Conservation (phyloP, 2,888 invertebrate genomes). For the Hypena proboscidalis region DNA sequence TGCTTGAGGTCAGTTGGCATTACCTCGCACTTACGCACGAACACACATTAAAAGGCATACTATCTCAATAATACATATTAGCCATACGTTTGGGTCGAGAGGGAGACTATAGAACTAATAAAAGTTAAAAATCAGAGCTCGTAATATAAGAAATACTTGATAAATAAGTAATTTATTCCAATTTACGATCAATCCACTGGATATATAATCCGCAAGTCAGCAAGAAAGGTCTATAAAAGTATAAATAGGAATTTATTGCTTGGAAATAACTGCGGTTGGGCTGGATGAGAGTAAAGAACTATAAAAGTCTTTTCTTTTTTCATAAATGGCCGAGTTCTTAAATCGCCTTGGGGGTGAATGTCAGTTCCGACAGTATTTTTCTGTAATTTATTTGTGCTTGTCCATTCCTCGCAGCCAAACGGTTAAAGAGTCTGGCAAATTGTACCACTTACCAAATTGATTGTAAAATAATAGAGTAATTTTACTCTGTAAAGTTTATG, state of each 20-base stretch:
- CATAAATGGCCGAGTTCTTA: conserved; percentile 14
- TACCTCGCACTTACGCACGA: too few relatives aligned
- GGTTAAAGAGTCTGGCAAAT: conserved; percentile 10
- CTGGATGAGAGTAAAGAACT: conserved; percentile 41
- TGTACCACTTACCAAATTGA: conserved; percentile 3
- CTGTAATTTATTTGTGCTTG: conserved; percentile 48
- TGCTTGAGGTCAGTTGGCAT: too few relatives aligned
- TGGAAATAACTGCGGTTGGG: conserved; percentile 43
- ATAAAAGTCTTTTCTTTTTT: conserved; percentile 48
- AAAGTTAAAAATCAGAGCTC: conserved; percentile 6
- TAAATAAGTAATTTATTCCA: conserved; percentile 30
- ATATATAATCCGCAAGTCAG: conserved; percentile 26
- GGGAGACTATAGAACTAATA: not conserved
- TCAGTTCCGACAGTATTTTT: conserved; percentile 44
- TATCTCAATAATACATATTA: too few relatives aligned
- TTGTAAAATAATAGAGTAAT: too few relatives aligned
- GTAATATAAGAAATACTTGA: conserved; percentile 23
- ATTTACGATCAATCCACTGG: conserved; percentile 41
- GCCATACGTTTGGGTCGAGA: too few relatives aligned
- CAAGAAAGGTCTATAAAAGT: conserved; percentile 31
- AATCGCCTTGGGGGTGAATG: conserved; percentile 45
- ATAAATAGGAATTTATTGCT: conserved; percentile 49
- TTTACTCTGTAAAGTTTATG: not conserved
- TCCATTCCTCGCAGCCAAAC: conserved; percentile 21
- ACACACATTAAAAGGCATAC: too few relatives aligned